A percentile compares a stretch with the other conserved stretches of the same genome.
These are phyloP conservation scores for Nomia melanderi DNA, from an alignment of 1,140 invertebrate species.

Conservation along the genomic window DNA sequence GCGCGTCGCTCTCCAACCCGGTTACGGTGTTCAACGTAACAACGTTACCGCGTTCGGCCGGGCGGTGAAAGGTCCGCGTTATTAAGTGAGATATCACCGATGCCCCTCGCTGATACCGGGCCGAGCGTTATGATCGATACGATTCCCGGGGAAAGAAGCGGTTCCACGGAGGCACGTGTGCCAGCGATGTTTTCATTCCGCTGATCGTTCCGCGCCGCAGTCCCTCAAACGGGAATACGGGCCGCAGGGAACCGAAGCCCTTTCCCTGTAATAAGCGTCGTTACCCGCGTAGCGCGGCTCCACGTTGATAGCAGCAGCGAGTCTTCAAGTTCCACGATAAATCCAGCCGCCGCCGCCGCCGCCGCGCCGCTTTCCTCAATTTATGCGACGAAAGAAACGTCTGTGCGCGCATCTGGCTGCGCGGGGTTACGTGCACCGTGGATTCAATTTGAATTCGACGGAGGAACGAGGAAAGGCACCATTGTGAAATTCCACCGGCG, in stretches of 20 bases:
- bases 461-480: background rate
- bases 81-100: conserved; percentile 43
- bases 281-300: background rate
- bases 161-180: background rate
- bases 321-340: background rate
- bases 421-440: background rate
- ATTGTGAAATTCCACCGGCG: background rate
- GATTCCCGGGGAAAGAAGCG: background rate
- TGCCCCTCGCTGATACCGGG: conserved; percentile 10
- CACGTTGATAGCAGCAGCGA: background rate
- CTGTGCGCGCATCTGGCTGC: background rate
- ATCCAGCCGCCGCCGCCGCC: no score
- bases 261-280: conserved; percentile 6
- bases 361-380: background rate
- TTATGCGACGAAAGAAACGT: background rate
- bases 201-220: conserved; percentile 5
- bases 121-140: conserved; percentile 26
- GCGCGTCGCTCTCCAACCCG: background rate
- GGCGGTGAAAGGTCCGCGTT: conserved; percentile 32
- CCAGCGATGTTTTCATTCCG: conserved; percentile 10
- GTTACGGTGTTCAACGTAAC: conserved; percentile 13
- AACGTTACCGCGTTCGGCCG: background rate
- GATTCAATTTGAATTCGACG: background rate
- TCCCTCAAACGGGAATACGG: conserved; percentile 7
- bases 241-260: background rate